phyloP scores from a whole-genome alignment of 2,888 invertebrate species.

The Pegoplata infirma region DNA sequence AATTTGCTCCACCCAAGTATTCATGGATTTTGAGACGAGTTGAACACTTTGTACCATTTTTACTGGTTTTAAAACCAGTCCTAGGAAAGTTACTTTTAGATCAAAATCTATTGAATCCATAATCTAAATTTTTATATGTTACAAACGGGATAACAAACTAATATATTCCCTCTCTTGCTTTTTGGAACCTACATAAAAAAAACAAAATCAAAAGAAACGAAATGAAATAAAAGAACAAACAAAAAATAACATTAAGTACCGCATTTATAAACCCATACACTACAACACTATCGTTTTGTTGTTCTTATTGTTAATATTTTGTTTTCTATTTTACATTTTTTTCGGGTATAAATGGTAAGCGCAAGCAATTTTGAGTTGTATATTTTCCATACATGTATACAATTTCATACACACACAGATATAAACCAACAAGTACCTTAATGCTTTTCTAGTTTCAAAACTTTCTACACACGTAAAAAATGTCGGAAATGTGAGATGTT shows the following conservation, averaged over 20 bases:
- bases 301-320: background rate
- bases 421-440: background rate
- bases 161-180: no score
- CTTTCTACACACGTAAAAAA: background rate
- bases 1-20: no score
- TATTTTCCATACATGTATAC: background rate
- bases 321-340: background rate
- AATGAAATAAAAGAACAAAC: constrained; percentile 7
- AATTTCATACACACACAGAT: background rate
- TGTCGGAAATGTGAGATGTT: background rate
- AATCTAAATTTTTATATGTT: no score
- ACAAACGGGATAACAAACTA: no score
- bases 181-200: background rate
- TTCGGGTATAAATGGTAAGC: constrained; percentile 10
- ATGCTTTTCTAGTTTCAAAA: background rate
- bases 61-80: no score
- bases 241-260: background rate
- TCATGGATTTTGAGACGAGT: no score
- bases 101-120: no score
- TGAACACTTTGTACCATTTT: no score
- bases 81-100: no score
- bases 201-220: background rate
- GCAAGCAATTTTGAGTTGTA: background rate
- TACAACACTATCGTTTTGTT: background rate
- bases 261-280: background rate